phyloP scores from a whole-genome alignment of 1,140 invertebrate genomes.

The Diorhabda sublineata region DNA sequence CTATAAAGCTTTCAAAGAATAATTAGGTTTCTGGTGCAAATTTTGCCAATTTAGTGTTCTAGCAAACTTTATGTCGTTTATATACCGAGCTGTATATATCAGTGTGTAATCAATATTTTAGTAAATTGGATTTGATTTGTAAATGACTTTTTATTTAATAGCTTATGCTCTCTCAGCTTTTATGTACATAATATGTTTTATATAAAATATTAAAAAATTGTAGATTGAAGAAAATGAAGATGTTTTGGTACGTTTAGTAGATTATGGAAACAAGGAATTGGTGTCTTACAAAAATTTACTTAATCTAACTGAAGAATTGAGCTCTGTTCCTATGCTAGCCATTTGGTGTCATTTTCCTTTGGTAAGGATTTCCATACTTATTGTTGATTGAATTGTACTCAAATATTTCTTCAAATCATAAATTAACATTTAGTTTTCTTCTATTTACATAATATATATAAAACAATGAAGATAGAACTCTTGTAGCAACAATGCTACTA shows the following conservation, averaged over 20 bases:
- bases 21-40: no score
- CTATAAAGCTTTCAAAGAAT: no score
- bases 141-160: neutral
- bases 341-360: constrained; percentile 31
- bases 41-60: neutral
- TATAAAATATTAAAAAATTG: constrained; percentile 7
- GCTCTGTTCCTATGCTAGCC: constrained; percentile 28
- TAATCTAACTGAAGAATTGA: constrained; percentile 25
- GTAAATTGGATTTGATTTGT: neutral
- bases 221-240: constrained; percentile 20
- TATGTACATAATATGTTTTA: neutral
- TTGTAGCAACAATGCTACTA: neutral
- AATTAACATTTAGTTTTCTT: neutral
- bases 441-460: neutral
- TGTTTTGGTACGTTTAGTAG: constrained; percentile 28
- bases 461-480: neutral
- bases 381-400: no score
- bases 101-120: neutral
- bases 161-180: neutral
- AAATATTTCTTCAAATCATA: neutral
- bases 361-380: constrained; percentile 8
- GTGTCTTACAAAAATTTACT: constrained; percentile 25
- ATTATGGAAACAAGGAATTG: constrained; percentile 28
- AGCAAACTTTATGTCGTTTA: neutral
- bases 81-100: neutral